Percentiles rank a stretch among this genome's conserved stretches.
phyloP scores from a whole-genome alignment of 2,888 invertebrate species.

The Steinernema scapterisci region DNA sequence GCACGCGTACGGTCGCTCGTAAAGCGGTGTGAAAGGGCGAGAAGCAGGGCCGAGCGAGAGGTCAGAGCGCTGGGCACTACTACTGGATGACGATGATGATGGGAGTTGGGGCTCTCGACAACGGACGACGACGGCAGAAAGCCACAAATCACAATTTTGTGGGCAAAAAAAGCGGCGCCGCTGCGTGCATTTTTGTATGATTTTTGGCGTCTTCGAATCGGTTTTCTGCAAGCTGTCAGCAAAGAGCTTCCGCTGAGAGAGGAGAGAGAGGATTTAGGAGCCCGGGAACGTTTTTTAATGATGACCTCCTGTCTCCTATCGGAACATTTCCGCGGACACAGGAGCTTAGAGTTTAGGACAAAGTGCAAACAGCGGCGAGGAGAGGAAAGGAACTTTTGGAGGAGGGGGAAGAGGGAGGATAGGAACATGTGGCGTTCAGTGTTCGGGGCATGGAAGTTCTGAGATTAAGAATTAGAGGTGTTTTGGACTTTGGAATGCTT shows the following conservation, averaged over 20 bases:
- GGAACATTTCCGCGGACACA: neutral
- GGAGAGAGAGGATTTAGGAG: neutral
- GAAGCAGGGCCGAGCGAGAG: neutral
- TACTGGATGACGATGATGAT: neutral
- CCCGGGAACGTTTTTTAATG: neutral
- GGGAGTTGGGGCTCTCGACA: neutral
- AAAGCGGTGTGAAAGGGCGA: constrained; percentile 3
- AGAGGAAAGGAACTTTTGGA: neutral
- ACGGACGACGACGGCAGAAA: neutral
- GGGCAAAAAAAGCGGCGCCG: neutral
- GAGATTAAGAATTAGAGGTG: too few species aligned
- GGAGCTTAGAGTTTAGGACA: neutral
- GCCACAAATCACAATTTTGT: neutral
- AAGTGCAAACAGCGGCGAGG: constrained; percentile 21
- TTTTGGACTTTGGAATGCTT: too few species aligned
- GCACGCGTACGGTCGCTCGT: constrained; percentile 13
- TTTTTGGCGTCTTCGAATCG: neutral
- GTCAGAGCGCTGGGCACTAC: neutral
- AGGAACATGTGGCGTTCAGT: constrained; percentile 20
- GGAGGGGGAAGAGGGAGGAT: too few species aligned
- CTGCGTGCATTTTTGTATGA: too few species aligned
- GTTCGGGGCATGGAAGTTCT: too few species aligned
- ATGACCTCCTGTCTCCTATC: neutral
- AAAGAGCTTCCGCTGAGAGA: neutral
- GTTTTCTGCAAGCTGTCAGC: neutral